A percentile compares a stretch with the other conserved stretches of the same genome.
phyloP scores from a whole-genome alignment of 2,113 vertebrate species.

The Prochilodus magdalenae region DNA sequence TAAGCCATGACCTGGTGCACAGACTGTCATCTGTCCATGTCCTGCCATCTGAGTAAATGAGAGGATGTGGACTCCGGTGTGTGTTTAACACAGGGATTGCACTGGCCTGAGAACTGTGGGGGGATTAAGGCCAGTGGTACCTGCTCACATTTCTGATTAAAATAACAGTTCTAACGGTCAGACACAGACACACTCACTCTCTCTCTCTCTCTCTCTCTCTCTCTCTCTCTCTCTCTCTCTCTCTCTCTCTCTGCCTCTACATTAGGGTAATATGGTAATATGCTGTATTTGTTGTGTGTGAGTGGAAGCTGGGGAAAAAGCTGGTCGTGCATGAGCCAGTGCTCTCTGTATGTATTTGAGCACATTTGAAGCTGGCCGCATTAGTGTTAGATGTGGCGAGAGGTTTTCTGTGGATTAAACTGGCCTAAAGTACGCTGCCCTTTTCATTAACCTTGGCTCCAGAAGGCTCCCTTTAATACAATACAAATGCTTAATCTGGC shows the following conservation, averaged over 20 bases:
- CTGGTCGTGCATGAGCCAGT: constrained; percentile 11
- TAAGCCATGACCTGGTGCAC: not conserved
- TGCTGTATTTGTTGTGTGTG: not conserved
- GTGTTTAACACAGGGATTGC: constrained; percentile 13
- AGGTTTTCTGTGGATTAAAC: constrained; percentile 74
- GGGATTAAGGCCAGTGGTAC: constrained; percentile 47
- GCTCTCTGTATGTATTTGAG: constrained; percentile 35
- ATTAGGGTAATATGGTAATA: not conserved
- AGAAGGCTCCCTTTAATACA: constrained; percentile 76
- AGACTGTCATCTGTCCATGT: not conserved
- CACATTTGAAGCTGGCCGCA: constrained; percentile 35
- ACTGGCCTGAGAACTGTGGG: not conserved
- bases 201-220: constrained; percentile 13
- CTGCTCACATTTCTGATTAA: constrained; percentile 61
- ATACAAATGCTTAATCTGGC: constrained; percentile 79
- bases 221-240: not conserved
- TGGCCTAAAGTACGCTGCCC: constrained; percentile 73
- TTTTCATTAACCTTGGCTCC: constrained; percentile 81
- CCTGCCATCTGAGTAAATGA: constrained; percentile 2
- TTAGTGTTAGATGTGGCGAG: constrained; percentile 56
- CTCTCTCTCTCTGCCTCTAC: not conserved
- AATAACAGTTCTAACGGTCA: constrained; percentile 45
- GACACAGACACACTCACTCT: not conserved
- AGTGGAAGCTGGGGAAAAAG: constrained; percentile 4
- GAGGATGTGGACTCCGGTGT: not conserved